These are phyloP conservation scores for Bellardia pandia DNA, from an alignment of 2,888 invertebrate species.

Conservation along the genomic window DNA sequence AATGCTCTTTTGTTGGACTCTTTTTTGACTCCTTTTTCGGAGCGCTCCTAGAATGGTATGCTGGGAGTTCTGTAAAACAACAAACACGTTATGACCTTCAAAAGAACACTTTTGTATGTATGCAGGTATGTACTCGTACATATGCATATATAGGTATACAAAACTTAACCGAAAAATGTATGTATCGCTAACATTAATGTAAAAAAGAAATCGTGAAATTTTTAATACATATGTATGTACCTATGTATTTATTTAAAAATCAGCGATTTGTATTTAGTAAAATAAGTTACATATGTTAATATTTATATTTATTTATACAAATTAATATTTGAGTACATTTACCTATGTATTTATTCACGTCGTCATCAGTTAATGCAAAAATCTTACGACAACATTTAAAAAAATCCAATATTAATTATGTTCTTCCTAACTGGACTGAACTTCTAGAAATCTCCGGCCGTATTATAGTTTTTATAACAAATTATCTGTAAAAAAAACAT, in stretches of 20 bases:
- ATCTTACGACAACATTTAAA: background rate
- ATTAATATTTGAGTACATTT: background rate
- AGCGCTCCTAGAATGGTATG: too few species aligned
- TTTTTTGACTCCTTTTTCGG: too few species aligned
- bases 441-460: background rate
- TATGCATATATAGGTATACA: too few species aligned
- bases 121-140: too few species aligned
- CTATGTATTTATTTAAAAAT: background rate
- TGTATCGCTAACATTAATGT: background rate
- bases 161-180: background rate
- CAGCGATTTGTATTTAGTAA: slow-evolving; percentile 47
- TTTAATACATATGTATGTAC: background rate
- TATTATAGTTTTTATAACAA: background rate
- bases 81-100: too few species aligned
- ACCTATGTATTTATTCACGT: background rate
- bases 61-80: too few species aligned
- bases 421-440: background rate
- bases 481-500: background rate
- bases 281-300: slow-evolving; percentile 26
- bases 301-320: slow-evolving; percentile 19
- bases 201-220: slow-evolving; percentile 3
- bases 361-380: background rate
- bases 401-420: background rate
- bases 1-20: too few species aligned
- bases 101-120: too few species aligned